Conservation (phyloP, 2,888 invertebrate species). For the Phalera bucephala region DNA sequence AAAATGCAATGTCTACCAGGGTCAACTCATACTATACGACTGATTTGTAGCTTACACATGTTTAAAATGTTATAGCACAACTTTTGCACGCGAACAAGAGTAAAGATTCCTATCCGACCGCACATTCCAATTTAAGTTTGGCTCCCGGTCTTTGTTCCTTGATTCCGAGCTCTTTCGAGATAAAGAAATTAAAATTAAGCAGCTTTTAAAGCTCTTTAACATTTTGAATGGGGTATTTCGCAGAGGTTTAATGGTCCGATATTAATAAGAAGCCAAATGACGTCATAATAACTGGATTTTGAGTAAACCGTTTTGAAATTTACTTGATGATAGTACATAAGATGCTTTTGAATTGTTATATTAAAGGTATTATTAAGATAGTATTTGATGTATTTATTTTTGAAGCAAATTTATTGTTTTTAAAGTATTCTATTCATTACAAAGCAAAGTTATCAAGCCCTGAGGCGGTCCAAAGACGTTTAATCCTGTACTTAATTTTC, state of each 20-base stretch:
- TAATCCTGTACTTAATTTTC: too few species aligned
- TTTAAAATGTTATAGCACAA: background rate
- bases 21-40: too few species aligned
- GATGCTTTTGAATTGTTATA: too few species aligned
- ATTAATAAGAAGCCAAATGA: conserved; percentile 18
- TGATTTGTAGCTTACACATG: too few species aligned
- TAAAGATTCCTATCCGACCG: conserved; percentile 9
- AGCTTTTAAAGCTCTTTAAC: conserved; percentile 6
- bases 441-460: too few species aligned
- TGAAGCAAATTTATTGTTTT: too few species aligned
- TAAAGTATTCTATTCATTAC: too few species aligned
- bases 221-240: conserved; percentile 2
- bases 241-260: conserved; percentile 12
- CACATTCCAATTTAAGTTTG: conserved; percentile 22
- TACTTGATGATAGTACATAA: conserved; percentile 6
- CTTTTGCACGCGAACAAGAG: background rate
- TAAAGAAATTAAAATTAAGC: conserved; percentile 18
- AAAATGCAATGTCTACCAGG: too few species aligned
- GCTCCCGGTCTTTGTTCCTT: conserved; percentile 13
- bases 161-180: conserved; percentile 11
- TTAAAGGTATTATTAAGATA: too few species aligned
- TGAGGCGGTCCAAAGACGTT: too few species aligned
- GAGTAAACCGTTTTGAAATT: conserved; percentile 20
- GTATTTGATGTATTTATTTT: too few species aligned
- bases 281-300: conserved; percentile 6